Base-by-base conservation (phyloP, 1,140 invertebrate genomes). In the Sitophilus oryzae region DNA sequence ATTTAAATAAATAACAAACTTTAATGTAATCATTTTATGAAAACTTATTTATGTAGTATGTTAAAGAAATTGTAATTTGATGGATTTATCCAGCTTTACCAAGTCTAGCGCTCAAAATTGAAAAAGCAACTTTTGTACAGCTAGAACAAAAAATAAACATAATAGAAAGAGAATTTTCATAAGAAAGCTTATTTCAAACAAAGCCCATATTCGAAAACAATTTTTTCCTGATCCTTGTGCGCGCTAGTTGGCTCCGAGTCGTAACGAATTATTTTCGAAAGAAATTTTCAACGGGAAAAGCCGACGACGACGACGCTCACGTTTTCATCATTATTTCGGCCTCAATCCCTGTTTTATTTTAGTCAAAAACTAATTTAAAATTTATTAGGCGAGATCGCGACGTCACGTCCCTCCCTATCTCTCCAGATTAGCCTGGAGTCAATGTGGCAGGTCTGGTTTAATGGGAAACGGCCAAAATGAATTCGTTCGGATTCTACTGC, bases 281-380 rank as follows among this genome's bases (percentile, higher is more conserved):
- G n/a, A n/a, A n/a, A n/a, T n/a, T n/a, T n/a, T n/a, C n/a, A n/a
- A n/a, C n/a, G n/a, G n/a, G n/a, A n/a, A n/a, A n/a, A n/a, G n/a
- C n/a, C n/a, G n/a, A n/a, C n/a, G n/a, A n/a, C 16, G 10, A 41
- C n/a, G n/a, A 41, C n/a, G 18, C 38, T 41, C 38, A 41, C 38
- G 38, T 41, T 20, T 41, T 20, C 38, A 20, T 41, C 38, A 16
- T 41, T 41, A 41, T 41, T 41, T 41, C 38, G 18, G 38, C 16
- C 16, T 41, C 16, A 41, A 41, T 41, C 38, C 18, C 38, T 14
- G 38, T 41, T 41, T 41, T 16, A 41, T 41, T 41, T 41, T 41
- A 41, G 38, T 41, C 38, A 41, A 41, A 41, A 41, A 41, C 38
- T 41, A 41, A 41, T 41, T 41, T 41, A 16, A 41, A 41, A 41